Evolutionary conservation across 2,113 vertebrate genomes (phyloP).

Genomic region (Melospiza melodia): DNA sequence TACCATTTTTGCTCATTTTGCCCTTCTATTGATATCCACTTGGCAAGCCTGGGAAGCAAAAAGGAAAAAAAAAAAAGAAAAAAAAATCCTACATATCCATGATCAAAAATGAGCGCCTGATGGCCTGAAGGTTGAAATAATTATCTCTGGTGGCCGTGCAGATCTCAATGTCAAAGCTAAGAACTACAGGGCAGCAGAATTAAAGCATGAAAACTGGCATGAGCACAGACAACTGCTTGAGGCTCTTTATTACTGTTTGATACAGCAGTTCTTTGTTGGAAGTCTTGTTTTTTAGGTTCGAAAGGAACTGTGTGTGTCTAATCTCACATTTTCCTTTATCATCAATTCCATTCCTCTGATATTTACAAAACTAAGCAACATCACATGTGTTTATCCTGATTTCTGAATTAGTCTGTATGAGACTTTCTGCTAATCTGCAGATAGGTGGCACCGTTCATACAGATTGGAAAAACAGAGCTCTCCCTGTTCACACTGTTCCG

Average conservation of each 20-base stretch:
- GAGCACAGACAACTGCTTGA: conserved; percentile 91
- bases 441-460: conserved; percentile 98
- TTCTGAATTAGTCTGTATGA: conserved; percentile 64
- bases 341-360: conserved; percentile 86
- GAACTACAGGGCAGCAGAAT: conserved; percentile 85
- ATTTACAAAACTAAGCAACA: conserved; percentile 83
- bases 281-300: conserved; percentile 80
- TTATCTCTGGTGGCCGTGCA: conserved; percentile 87
- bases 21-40: conserved; percentile 70
- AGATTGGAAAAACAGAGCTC: conserved; percentile 78
- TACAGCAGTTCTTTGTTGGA: conserved; percentile 85
- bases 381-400: conserved; percentile 77
- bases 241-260: conserved; percentile 91
- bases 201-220: conserved; percentile 89
- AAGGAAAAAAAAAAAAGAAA: not conserved
- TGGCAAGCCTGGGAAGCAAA: conserved; percentile 73
- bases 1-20: conserved; percentile 72
- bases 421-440: conserved; percentile 84
- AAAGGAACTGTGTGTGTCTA: conserved; percentile 85
- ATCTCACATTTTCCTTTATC: conserved; percentile 89
- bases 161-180: conserved; percentile 87
- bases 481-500: conserved; percentile 74
- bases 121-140: conserved; percentile 90
- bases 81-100: conserved; percentile 81
- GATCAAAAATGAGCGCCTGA: conserved; percentile 85